Percentiles rank a stretch among this genome's conserved stretches.
Conservation (phyloP, 2,888 invertebrate genomes). For the Epinotia brunnichana region DNA sequence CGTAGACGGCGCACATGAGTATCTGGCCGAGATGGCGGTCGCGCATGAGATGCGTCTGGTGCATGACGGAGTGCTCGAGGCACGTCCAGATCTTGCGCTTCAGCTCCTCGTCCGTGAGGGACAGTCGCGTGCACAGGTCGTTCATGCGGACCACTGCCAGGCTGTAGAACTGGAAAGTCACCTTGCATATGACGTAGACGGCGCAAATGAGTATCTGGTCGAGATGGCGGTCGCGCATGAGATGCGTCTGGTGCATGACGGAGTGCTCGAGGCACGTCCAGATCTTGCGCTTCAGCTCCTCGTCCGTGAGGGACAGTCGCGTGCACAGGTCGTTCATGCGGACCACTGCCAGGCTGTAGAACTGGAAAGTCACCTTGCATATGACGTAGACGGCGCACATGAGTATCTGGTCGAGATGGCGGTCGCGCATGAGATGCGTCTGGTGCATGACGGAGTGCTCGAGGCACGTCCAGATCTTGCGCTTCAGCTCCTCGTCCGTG, state of each 20-base stretch:
- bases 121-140: conserved; percentile 92
- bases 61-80: conserved; percentile 94
- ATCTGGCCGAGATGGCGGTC: conserved; percentile 99
- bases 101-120: conserved; percentile 86
- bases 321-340: conserved; percentile 95
- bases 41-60: conserved; percentile 92
- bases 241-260: conserved; percentile 90
- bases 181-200: conserved; percentile 96
- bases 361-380: conserved; percentile 90
- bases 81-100: conserved; percentile 98
- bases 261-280: conserved; percentile 99
- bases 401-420: conserved; percentile 98
- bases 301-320: conserved; percentile 87
- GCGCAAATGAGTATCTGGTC: conserved; percentile 99
- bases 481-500: conserved; percentile 86
- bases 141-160: conserved; percentile 95
- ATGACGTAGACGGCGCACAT: conserved; percentile 99
- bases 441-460: conserved; percentile 94
- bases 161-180: conserved; percentile 92
- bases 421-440: conserved; percentile 93
- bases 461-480: conserved; percentile 98
- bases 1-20: conserved; percentile 98
- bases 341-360: conserved; percentile 96
- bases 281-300: conserved; percentile 91
- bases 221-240: conserved; percentile 96